These are phyloP conservation scores for Formica exsecta DNA, from an alignment of 1,140 invertebrate genomes.

Conservation along the genomic window DNA sequence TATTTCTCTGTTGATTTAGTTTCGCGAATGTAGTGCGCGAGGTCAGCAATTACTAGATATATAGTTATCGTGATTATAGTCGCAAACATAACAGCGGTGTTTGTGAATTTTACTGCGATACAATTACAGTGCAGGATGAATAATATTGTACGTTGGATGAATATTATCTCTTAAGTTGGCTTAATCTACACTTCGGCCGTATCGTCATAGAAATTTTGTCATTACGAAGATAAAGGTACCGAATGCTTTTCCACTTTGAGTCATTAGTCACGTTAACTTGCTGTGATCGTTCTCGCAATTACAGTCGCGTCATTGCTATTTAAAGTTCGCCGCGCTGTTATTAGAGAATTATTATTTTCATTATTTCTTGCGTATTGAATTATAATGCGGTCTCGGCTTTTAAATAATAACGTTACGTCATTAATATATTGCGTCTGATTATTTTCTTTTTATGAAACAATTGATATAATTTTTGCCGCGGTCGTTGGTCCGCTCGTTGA, in stretches of 20 bases:
- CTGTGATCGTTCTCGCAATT: conserved; percentile 52
- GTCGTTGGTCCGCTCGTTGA: background rate
- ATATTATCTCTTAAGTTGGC: conserved; percentile 28
- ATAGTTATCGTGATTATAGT: conserved; percentile 66
- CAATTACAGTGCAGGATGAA: conserved; percentile 50
- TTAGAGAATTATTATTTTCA: conserved; percentile 63
- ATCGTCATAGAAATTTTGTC: conserved; percentile 40
- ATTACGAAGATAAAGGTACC: conserved; percentile 51
- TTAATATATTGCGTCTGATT: conserved; percentile 23
- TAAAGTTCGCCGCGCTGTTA: conserved; percentile 55
- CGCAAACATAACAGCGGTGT: conserved; percentile 57
- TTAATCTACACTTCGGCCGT: conserved; percentile 35
- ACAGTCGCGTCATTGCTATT: conserved; percentile 59
- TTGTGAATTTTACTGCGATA: conserved; percentile 65
- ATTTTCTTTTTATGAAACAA: background rate
- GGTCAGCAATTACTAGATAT: conserved; percentile 64
- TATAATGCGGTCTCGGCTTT: conserved; percentile 5
- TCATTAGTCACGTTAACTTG: conserved; percentile 59
- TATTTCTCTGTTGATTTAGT: conserved; percentile 54
- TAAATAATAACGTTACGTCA: conserved; percentile 37
- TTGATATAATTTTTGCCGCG: conserved; percentile 25
- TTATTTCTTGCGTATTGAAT: conserved; percentile 44
- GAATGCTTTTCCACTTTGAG: conserved; percentile 55
- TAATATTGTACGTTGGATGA: conserved; percentile 15
- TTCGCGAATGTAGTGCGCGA: conserved; percentile 64